Base-by-base conservation (phyloP, 2,113 vertebrate genomes). In the Rhodinocichla rosea region DNA sequence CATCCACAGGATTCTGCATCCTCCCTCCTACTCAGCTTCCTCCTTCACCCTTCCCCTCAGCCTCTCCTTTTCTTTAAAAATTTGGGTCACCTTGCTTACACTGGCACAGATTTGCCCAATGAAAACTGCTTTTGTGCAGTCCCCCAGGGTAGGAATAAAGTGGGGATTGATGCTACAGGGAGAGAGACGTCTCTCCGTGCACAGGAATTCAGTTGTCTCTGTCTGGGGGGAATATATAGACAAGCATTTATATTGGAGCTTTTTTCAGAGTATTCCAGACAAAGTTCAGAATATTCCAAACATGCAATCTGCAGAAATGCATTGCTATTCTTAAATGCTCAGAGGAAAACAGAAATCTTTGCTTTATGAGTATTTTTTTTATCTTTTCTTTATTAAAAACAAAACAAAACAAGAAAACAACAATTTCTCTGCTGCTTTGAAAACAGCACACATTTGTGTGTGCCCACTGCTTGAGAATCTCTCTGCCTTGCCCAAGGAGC, bases 81-180 rank as follows among this genome's bases (percentile, higher is more conserved):
- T 81, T 37, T 87, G 90, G 94, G 95, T 96, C 90, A 93, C 93
- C 82, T 93, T 86, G 83, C 56, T 79, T 70, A 69, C 60, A 60
- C 30, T 33, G 8, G 53, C 87, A 71, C 57, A 73, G 90, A 81
- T 83, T 65, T 80, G 39, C 75, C 85, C 81, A 45, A 49, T 11
- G 57, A 62, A 70, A 50, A 5, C 14, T 60, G 83, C 62, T 87
- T 87, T 35, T 18, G 40, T 65, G 50, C 32, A 19, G 35, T 16
- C 82, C 89, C 62, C 56, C 56, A 23, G 73, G 84, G 74, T 6
- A 62, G 67, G 57, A 88, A 60, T 55, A 52, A 85, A 75, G 47
- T 11, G 15, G 37, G 67, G 68, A 76, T 33, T 50, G 73, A 64
- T 91, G 87, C 71, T 74, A 44, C 30, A 19, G 68, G 79, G 75